These are phyloP conservation scores for Forpus xanthops DNA, from an alignment of 2,797 vertebrate genomes.

Conservation along the genomic window DNA sequence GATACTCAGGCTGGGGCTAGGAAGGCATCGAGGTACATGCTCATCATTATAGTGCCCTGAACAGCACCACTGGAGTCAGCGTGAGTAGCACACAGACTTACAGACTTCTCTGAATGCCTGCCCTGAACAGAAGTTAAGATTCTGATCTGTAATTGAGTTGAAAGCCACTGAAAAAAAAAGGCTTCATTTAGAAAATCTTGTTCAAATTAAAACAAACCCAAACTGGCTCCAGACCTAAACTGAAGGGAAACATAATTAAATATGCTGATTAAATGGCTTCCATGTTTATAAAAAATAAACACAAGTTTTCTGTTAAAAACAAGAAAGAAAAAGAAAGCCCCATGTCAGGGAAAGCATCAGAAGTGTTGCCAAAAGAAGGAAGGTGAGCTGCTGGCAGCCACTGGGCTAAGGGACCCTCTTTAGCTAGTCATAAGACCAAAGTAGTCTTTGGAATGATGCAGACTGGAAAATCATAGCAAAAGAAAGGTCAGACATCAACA, in stretches of 20 bases:
- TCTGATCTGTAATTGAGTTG: neutral
- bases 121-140: neutral
- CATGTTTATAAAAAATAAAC: neutral
- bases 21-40: neutral
- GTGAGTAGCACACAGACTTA: neutral
- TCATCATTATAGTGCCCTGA: neutral
- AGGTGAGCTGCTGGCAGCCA: neutral
- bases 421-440: neutral
- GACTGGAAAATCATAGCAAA: neutral
- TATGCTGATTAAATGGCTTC: neutral
- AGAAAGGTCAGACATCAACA: neutral
- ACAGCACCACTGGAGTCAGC: neutral
- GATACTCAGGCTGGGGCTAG: neutral
- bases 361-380: neutral
- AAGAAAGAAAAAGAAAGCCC: neutral
- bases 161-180: neutral
- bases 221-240: neutral
- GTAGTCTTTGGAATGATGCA: neutral
- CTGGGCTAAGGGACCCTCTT: neutral
- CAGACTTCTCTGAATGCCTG: neutral
- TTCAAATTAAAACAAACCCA: slow-evolving; percentile 11
- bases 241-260: neutral
- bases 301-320: neutral
- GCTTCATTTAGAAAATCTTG: slow-evolving; percentile 9
- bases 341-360: neutral